Evolutionary conservation across 2,797 vertebrate genomes (phyloP).

Genomic region (Intellagama lesueurii): DNA sequence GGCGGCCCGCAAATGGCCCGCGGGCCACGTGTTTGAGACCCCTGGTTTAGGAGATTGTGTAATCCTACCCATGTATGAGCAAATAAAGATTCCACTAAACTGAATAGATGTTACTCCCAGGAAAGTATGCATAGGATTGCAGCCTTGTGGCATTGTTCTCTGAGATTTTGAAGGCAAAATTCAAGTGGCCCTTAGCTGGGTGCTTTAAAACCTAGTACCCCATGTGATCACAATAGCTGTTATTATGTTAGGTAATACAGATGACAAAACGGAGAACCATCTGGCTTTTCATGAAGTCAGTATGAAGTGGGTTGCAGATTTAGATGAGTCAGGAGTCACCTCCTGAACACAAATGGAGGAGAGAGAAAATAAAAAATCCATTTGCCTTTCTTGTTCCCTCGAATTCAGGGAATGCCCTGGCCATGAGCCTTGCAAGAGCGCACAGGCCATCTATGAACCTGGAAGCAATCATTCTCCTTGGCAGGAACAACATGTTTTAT

Average conservation of each 20-base stretch:
- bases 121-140: background rate
- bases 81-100: background rate
- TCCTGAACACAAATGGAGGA: background rate
- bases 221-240: background rate
- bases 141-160: background rate
- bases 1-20: too few species aligned
- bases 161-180: slow-evolving; percentile 2
- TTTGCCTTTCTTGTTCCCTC: background rate
- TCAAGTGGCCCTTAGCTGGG: background rate
- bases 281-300: background rate
- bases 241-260: background rate
- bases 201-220: background rate
- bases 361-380: background rate
- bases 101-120: background rate
- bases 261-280: background rate
- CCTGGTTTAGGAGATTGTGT: background rate
- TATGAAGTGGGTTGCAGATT: slow-evolving; percentile 34
- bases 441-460: slow-evolving; percentile 59
- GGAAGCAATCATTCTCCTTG: slow-evolving; percentile 62
- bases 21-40: too few species aligned
- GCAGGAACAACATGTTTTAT: slow-evolving; percentile 67
- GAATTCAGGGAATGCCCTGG: slow-evolving; percentile 30
- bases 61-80: background rate
- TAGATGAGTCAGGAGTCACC: slow-evolving; percentile 47
- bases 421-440: slow-evolving; percentile 39